Evolutionary conservation across 2,113 vertebrate genomes (phyloP).

Genomic region (Boulengeromyrus knoepffleri): DNA sequence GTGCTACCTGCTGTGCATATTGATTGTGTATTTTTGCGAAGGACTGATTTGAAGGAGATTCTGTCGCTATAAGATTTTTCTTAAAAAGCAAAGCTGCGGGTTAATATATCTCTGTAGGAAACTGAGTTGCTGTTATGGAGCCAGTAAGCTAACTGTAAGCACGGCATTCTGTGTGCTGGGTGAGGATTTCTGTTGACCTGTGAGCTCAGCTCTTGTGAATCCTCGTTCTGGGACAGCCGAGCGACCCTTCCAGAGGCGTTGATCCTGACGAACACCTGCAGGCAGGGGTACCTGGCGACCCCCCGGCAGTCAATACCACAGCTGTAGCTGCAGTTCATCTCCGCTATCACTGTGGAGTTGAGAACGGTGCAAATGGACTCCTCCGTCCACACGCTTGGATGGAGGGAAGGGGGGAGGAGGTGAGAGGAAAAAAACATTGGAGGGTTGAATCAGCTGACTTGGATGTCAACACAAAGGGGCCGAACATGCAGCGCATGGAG

Average conservation of each 20-base stretch:
- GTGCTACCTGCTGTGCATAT: neutral
- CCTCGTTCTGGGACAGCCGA: slow-evolving; percentile 83
- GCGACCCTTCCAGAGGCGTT: slow-evolving; percentile 76
- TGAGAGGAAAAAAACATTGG: neutral
- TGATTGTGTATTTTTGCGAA: neutral
- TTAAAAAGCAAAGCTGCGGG: neutral
- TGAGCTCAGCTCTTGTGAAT: slow-evolving; percentile 78
- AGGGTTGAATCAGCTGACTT: neutral
- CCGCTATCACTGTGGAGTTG: slow-evolving; percentile 78
- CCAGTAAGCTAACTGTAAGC: neutral
- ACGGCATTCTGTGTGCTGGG: neutral
- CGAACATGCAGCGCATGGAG: neutral
- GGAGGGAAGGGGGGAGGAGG: neutral
- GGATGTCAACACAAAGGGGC: neutral
- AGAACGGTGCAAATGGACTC: slow-evolving; percentile 79
- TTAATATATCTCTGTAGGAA: neutral
- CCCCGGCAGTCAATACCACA: slow-evolving; percentile 89
- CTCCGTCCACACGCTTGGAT: slow-evolving; percentile 79
- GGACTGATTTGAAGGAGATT: neutral
- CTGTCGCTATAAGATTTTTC: neutral
- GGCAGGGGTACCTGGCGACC: slow-evolving; percentile 83
- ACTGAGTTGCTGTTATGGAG: neutral
- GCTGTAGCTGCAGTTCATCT: slow-evolving; percentile 84
- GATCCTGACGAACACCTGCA: slow-evolving; percentile 89
- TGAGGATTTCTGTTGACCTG: slow-evolving; percentile 57